Conservation (phyloP, 2,113 vertebrate species). For the Poecilia latipinna region DNA sequence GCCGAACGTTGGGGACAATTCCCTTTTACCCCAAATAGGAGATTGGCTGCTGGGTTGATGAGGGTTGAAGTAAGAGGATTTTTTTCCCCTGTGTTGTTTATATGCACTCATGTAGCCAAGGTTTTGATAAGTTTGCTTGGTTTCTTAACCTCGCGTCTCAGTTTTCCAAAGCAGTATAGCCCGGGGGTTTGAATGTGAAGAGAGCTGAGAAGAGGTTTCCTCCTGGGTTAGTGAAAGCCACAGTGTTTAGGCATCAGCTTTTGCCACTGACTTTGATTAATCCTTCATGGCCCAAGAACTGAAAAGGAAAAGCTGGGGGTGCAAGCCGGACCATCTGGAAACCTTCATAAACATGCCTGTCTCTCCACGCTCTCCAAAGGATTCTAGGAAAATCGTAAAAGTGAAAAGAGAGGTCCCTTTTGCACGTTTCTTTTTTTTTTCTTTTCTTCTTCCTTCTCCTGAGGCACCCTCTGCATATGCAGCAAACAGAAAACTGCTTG, state of each 20-base stretch:
- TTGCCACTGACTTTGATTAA: slow-evolving; percentile 81
- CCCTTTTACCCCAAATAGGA: slow-evolving; percentile 42
- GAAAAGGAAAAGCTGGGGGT: slow-evolving; percentile 76
- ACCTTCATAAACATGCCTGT: slow-evolving; percentile 84
- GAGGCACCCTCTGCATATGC: slow-evolving; percentile 67
- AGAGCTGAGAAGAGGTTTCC: slow-evolving; percentile 56
- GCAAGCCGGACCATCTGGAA: slow-evolving; percentile 83
- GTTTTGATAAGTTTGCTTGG: slow-evolving; percentile 49
- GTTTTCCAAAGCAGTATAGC: slow-evolving; percentile 56
- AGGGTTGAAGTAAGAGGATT: slow-evolving; percentile 7
- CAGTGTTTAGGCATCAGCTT: slow-evolving; percentile 74
- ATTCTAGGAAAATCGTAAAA: slow-evolving; percentile 85
- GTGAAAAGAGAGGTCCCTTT: slow-evolving; percentile 79
- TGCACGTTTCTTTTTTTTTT: slow-evolving; percentile 69
- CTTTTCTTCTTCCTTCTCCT: slow-evolving; percentile 60
- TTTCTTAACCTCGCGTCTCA: slow-evolving; percentile 64
- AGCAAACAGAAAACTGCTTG: slow-evolving; percentile 53
- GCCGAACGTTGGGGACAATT: slow-evolving; percentile 36
- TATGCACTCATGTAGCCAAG: slow-evolving; percentile 33
- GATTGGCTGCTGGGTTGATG: slow-evolving; percentile 49
- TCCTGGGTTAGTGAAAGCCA: slow-evolving; percentile 60
- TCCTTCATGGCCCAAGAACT: slow-evolving; percentile 79
- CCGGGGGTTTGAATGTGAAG: slow-evolving; percentile 58
- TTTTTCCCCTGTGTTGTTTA: slow-evolving; percentile 30
- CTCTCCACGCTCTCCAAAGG: slow-evolving; percentile 82